Conservation (phyloP, 2,797 vertebrate species). For the Todus mexicanus region DNA sequence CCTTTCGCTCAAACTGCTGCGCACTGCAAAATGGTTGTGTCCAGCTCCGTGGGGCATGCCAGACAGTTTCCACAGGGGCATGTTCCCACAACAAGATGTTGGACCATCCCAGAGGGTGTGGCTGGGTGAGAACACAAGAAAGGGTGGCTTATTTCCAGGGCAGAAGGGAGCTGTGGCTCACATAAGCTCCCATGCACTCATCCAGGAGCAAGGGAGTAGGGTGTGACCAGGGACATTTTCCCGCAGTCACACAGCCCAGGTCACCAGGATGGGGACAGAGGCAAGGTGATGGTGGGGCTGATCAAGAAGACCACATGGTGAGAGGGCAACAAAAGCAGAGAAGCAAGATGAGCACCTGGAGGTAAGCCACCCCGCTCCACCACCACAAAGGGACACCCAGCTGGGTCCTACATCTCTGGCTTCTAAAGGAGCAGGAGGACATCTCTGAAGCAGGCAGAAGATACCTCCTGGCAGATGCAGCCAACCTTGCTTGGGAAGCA, state of each 20-base stretch:
- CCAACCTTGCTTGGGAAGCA: not conserved
- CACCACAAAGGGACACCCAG: not conserved
- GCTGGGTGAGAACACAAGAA: not conserved
- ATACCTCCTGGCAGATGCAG: not conserved
- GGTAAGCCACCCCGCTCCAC: not conserved
- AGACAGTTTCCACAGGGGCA: not conserved
- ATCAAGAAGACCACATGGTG: not conserved
- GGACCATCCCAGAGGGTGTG: not conserved
- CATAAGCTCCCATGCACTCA: fast-evolving
- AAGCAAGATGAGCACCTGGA: not conserved
- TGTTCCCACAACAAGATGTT: not conserved
- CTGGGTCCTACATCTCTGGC: not conserved
- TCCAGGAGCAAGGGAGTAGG: not conserved
- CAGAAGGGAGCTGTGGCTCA: not conserved
- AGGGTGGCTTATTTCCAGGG: not conserved
- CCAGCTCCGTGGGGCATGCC: not conserved
- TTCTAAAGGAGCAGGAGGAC: not conserved
- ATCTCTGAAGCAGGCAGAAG: not conserved
- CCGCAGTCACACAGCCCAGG: not conserved
- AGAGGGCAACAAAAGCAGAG: not conserved
- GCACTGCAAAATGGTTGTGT: not conserved
- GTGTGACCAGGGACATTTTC: fast-evolving
- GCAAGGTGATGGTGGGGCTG: not conserved
- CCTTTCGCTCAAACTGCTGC: not conserved
- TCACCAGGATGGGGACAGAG: not conserved